Percentiles rank a stretch among this genome's conserved stretches.
These are phyloP conservation scores for Phyto melanocephala DNA, from an alignment of 2,888 invertebrate species.

Conservation along the genomic window DNA sequence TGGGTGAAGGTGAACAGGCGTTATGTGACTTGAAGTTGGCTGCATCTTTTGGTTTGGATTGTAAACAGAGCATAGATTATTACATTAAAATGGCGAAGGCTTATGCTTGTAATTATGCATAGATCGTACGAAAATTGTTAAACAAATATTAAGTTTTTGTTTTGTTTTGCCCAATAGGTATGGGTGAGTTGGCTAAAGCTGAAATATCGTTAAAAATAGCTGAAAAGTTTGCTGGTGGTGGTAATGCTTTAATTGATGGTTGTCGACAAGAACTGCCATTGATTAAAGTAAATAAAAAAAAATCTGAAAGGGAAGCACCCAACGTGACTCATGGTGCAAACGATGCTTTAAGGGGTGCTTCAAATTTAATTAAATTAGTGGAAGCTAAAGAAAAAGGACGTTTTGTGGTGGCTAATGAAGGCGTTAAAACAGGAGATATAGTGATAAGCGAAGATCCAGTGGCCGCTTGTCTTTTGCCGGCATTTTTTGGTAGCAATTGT, in stretches of 20 bases:
- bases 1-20: slow-evolving; percentile 82
- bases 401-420: slow-evolving; percentile 83
- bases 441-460: slow-evolving; percentile 86
- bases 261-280: slow-evolving; percentile 79
- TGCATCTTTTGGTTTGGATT: slow-evolving; percentile 82
- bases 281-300: slow-evolving; percentile 67
- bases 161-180: slow-evolving; percentile 73
- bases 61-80: slow-evolving; percentile 83
- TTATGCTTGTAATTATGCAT: slow-evolving; percentile 78
- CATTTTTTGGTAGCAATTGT: slow-evolving; percentile 88
- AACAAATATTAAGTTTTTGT: too few species aligned
- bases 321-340: slow-evolving; percentile 80
- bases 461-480: slow-evolving; percentile 86
- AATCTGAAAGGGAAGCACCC: slow-evolving; percentile 66
- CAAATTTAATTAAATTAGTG: slow-evolving; percentile 82
- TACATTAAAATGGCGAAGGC: slow-evolving; percentile 86
- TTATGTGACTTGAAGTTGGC: slow-evolving; percentile 85
- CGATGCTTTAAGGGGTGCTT: slow-evolving; percentile 81
- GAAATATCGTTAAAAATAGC: slow-evolving; percentile 84
- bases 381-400: slow-evolving; percentile 83
- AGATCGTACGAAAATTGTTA: background rate
- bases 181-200: slow-evolving; percentile 82
- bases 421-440: slow-evolving; percentile 83
- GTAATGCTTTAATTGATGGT: slow-evolving; percentile 78
- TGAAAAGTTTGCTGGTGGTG: slow-evolving; percentile 81